Conservation (phyloP, 1,140 invertebrate genomes). For the Steinernema feltiae region DNA sequence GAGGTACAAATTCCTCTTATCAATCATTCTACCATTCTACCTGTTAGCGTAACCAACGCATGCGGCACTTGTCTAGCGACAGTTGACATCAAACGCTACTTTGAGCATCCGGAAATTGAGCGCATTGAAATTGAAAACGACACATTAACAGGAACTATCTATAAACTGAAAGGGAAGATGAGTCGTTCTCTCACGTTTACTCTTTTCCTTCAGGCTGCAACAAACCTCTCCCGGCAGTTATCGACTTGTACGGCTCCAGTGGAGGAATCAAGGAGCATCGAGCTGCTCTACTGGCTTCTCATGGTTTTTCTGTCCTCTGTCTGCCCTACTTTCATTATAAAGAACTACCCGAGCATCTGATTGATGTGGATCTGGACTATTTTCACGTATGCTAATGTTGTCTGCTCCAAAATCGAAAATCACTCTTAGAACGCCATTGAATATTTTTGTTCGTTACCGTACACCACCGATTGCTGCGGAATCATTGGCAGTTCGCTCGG, state of each 20-base stretch:
- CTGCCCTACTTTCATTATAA: not conserved
- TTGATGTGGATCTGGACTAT: not conserved
- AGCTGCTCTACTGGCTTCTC: conserved; percentile 1
- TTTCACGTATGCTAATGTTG: not conserved
- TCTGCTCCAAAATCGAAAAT: not conserved
- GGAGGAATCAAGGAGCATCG: conserved; percentile 4
- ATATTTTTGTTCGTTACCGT: not conserved
- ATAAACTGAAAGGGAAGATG: not conserved
- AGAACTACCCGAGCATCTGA: not conserved
- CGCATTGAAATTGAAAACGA: not conserved
- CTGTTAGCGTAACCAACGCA: not conserved
- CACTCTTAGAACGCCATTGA: not conserved
- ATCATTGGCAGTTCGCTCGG: not conserved
- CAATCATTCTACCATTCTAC: not conserved
- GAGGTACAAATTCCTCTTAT: not conserved
- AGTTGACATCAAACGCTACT: not conserved
- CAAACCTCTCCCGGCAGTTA: not conserved
- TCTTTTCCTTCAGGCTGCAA: not conserved
- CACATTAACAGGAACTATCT: not conserved
- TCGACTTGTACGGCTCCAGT: not conserved
- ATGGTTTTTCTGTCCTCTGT: not conserved
- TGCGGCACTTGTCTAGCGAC: not conserved
- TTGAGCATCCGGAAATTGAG: not conserved
- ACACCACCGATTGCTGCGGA: not conserved
- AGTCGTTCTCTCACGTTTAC: not conserved